Evolutionary conservation across 2,888 invertebrate genomes (phyloP).

Genomic region (Dichetophora obliterata): DNA sequence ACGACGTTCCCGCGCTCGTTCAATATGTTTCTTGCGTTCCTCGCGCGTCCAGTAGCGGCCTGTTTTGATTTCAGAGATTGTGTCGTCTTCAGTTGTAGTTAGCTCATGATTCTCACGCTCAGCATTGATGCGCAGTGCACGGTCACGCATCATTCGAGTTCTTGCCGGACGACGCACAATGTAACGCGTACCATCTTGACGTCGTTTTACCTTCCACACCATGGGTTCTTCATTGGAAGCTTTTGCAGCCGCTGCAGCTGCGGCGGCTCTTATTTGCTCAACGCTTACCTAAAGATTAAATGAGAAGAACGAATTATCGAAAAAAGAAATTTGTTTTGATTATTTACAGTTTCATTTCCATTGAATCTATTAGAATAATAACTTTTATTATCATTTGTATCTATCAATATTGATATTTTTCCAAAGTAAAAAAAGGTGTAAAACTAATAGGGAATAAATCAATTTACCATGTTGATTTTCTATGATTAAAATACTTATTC

Average conservation of each 20-base stretch:
- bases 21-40: conserved; percentile 81
- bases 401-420: too few relatives aligned
- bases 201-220: conserved; percentile 83
- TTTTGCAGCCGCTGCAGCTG: conserved; percentile 41
- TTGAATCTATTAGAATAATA: too few relatives aligned
- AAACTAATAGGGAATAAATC: too few relatives aligned
- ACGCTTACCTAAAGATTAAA: conserved; percentile 43
- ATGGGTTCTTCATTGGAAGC: conserved; percentile 65
- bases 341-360: too few relatives aligned
- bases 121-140: conserved; percentile 76
- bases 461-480: too few relatives aligned
- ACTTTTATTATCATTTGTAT: too few relatives aligned
- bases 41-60: conserved; percentile 84
- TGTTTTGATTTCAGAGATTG: conserved; percentile 81
- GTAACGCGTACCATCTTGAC: conserved; percentile 83
- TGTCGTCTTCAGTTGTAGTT: conserved; percentile 83
- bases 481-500: too few relatives aligned
- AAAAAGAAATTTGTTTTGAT: too few relatives aligned
- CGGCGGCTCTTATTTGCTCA: conserved; percentile 40
- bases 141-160: conserved; percentile 76
- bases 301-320: not conserved
- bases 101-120: conserved; percentile 70
- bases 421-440: too few relatives aligned
- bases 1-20: conserved; percentile 77
- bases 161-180: conserved; percentile 80